Percentiles rank a stretch among this genome's conserved stretches.
Conservation (phyloP, 1,140 invertebrate species). For the Hyles euphorbiae region DNA sequence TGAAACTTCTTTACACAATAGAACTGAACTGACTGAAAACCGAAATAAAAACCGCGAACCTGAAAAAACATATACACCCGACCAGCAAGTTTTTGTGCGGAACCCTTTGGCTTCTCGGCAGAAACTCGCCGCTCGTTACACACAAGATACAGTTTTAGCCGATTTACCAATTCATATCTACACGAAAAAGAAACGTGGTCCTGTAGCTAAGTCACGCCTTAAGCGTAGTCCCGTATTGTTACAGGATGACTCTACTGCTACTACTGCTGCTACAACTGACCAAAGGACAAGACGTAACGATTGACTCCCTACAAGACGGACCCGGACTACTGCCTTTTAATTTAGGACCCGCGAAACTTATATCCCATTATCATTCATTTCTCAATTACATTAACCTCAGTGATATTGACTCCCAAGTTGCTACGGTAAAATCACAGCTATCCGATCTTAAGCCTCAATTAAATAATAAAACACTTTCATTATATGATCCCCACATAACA, state of each 20-base stretch:
- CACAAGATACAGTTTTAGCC: conserved; percentile 16
- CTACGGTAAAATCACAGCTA: conserved; percentile 14
- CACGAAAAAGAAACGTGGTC: conserved; percentile 18
- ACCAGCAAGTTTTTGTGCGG: conserved; percentile 21
- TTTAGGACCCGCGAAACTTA: conserved; percentile 11
- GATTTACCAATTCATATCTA: conserved; percentile 24
- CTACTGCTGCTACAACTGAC: conserved; percentile 7
- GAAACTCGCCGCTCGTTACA: conserved; percentile 15
- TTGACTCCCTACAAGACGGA: conserved; percentile 19
- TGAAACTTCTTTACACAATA: conserved; percentile 7
- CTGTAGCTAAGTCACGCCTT: conserved; percentile 20
- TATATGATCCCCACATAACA: conserved; percentile 21
- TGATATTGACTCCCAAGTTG: neutral
- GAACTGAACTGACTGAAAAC: conserved; percentile 13
- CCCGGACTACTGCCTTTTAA: conserved; percentile 19
- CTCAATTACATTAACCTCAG: conserved; percentile 11
- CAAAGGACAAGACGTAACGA: conserved; percentile 15
- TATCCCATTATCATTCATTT: conserved; percentile 20
- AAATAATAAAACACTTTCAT: conserved; percentile 10
- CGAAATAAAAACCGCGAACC: conserved; percentile 16
- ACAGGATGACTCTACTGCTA: conserved; percentile 17
- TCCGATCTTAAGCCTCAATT: conserved; percentile 1
- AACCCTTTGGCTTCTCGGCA: conserved; percentile 16
- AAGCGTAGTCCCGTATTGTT: conserved; percentile 23
- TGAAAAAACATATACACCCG: conserved; percentile 14